A percentile compares a stretch with the other conserved stretches of the same genome.
Conservation (phyloP, 2,797 vertebrate species). For the Spondyliosoma cantharus region DNA sequence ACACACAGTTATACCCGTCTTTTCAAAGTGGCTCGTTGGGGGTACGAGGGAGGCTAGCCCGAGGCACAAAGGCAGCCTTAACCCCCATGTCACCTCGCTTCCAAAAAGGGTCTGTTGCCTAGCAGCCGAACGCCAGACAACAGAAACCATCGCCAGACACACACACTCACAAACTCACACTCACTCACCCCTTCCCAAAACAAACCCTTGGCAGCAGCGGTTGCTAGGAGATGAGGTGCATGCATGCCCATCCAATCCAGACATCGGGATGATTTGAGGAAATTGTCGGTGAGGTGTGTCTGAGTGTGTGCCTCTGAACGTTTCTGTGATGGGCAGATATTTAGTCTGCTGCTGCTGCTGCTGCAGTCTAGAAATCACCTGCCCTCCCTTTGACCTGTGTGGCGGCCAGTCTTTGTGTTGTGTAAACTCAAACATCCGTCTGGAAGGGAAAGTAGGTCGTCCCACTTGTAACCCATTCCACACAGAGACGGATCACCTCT, state of each 20-base stretch:
- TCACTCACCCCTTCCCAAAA: conserved; percentile 40
- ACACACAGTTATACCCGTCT: conserved; percentile 7
- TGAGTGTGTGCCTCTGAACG: background rate
- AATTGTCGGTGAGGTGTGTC: conserved; percentile 57
- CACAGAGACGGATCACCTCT: conserved; percentile 6
- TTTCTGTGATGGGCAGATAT: conserved; percentile 36
- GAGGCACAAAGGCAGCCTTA: conserved; percentile 67
- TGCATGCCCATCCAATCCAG: conserved; percentile 62
- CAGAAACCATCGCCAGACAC: conserved; percentile 31
- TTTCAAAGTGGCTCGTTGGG: conserved; percentile 53
- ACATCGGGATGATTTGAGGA: conserved; percentile 59
- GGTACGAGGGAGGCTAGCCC: conserved; percentile 46
- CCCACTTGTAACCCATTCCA: conserved; percentile 6
- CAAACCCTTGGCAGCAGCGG: conserved; percentile 62
- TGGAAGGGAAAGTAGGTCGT: conserved; percentile 37
- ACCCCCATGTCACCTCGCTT: conserved; percentile 52
- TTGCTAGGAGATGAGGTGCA: conserved; percentile 77
- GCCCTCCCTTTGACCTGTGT: conserved; percentile 58
- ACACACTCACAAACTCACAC: conserved; percentile 9
- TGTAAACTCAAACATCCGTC: conserved; percentile 54
- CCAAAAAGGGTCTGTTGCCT: conserved; percentile 74
- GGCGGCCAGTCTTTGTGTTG: conserved; percentile 28
- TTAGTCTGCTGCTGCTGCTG: conserved; percentile 49
- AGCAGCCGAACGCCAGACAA: conserved; percentile 74
- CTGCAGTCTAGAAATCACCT: conserved; percentile 50